Conservation (phyloP, 2,888 invertebrate genomes). For the Chironomus riparius region DNA sequence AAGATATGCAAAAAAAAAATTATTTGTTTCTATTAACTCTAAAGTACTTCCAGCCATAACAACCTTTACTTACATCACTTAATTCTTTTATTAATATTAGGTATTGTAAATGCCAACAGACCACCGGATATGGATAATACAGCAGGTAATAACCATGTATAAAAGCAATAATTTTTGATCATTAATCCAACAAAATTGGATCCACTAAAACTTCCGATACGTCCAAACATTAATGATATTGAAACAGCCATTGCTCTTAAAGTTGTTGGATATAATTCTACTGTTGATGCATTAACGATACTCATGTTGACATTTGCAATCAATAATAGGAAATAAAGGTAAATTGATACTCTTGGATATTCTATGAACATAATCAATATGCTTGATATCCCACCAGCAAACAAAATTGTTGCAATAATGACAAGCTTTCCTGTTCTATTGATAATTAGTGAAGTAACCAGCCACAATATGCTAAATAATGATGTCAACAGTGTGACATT, state of each 20-base stretch:
- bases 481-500: constrained; percentile 34
- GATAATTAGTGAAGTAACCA: constrained; percentile 34
- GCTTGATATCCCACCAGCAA: constrained; percentile 33
- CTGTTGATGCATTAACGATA: constrained; percentile 37
- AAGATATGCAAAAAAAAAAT: constrained; percentile 33
- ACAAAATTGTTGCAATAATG: constrained; percentile 33
- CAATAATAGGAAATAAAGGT: constrained; percentile 34
- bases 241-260: constrained; percentile 41
- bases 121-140: not conserved
- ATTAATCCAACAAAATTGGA: constrained; percentile 39
- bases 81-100: constrained; percentile 11
- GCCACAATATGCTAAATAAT: constrained; percentile 34
- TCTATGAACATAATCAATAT: constrained; percentile 32
- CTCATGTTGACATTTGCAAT: constrained; percentile 35
- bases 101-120: constrained; percentile 2
- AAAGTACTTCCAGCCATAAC: too few relatives aligned
- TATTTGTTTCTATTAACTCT: constrained; percentile 29
- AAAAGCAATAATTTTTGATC: constrained; percentile 36
- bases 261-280: constrained; percentile 38
- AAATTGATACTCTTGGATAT: constrained; percentile 33
- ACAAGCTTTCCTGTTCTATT: constrained; percentile 34
- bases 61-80: not conserved
- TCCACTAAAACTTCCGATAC: constrained; percentile 40
- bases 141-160: constrained; percentile 33
- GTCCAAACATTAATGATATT: constrained; percentile 39